Conservation (phyloP, 2,113 vertebrate genomes). For the Neolamprologus brichardi region DNA sequence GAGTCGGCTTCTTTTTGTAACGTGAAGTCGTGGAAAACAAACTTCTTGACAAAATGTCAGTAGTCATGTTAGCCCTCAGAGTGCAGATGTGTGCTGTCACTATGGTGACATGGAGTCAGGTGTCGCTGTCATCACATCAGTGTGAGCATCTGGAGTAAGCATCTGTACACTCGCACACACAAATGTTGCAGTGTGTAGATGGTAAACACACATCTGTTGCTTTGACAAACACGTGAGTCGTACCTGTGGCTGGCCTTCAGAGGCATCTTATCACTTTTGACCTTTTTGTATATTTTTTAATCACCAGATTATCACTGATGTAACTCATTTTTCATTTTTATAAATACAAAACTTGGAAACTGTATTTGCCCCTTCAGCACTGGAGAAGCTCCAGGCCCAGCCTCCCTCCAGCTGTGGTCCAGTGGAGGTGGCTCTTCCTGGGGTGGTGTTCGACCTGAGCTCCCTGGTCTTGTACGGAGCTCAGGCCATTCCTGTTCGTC, state of each 20-base stretch:
- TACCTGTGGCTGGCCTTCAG: neutral
- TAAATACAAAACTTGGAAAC: neutral
- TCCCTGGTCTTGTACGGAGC: conserved; percentile 88
- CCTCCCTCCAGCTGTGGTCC: conserved; percentile 78
- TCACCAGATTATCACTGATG: neutral
- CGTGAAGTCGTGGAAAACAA: neutral
- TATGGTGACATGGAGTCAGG: conserved; percentile 34
- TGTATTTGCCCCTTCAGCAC: neutral
- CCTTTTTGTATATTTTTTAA: neutral
- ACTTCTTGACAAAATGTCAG: neutral
- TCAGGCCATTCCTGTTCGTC: conserved; percentile 83
- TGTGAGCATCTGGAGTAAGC: conserved; percentile 39
- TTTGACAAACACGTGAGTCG: neutral
- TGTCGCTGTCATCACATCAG: conserved; percentile 47
- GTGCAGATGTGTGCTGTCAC: conserved; percentile 19
- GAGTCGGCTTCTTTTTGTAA: neutral
- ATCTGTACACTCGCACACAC: neutral
- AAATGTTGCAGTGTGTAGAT: neutral
- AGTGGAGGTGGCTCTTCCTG: conserved; percentile 89
- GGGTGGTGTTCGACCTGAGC: conserved; percentile 90
- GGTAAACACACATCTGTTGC: neutral
- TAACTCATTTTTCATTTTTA: neutral
- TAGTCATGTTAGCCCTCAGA: neutral
- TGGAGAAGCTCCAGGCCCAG: conserved; percentile 82
- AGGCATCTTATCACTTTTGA: neutral